phyloP scores from a whole-genome alignment of 2,797 vertebrate species.

The Phataginus tetradactyla region DNA sequence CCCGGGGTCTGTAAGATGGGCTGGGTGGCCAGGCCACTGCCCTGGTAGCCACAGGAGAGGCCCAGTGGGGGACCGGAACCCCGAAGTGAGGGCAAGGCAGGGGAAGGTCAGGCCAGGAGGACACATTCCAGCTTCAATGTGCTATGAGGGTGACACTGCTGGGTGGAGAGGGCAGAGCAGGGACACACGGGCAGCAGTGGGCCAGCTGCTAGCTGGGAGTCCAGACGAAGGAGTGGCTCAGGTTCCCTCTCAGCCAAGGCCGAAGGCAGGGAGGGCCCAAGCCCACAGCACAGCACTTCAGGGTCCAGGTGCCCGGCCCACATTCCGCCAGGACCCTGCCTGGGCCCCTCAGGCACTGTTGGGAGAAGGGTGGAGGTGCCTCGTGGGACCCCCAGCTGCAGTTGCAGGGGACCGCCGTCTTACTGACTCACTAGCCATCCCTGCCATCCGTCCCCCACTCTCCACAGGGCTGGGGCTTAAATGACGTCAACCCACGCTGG shows the following conservation, averaged over 20 bases:
- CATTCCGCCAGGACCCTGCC: not conserved
- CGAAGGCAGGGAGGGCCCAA: not conserved
- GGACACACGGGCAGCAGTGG: not conserved
- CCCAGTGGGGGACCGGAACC: not conserved
- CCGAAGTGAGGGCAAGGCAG: not conserved
- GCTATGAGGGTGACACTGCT: fast-evolving
- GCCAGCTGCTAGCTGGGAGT: not conserved
- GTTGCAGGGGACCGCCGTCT: no score
- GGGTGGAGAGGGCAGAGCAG: not conserved
- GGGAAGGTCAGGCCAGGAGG: no score
- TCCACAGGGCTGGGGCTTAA: no score
- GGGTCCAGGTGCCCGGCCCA: not conserved
- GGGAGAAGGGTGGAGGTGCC: not conserved
- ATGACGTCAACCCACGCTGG: not conserved
- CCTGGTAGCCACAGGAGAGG: not conserved
- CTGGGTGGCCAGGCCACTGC: not conserved
- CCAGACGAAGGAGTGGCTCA: not conserved
- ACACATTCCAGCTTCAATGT: fast-evolving
- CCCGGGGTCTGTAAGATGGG: not conserved
- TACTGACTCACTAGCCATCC: no score
- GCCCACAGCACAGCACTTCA: not conserved
- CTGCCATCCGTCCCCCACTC: no score
- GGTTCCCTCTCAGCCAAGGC: not conserved
- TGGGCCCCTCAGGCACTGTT: not conserved
- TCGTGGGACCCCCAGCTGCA: not conserved